Percentiles rank a stretch among this genome's conserved stretches.
Conservation (phyloP, 2,888 invertebrate genomes). For the Liopterus haemorrhoidalis region DNA sequence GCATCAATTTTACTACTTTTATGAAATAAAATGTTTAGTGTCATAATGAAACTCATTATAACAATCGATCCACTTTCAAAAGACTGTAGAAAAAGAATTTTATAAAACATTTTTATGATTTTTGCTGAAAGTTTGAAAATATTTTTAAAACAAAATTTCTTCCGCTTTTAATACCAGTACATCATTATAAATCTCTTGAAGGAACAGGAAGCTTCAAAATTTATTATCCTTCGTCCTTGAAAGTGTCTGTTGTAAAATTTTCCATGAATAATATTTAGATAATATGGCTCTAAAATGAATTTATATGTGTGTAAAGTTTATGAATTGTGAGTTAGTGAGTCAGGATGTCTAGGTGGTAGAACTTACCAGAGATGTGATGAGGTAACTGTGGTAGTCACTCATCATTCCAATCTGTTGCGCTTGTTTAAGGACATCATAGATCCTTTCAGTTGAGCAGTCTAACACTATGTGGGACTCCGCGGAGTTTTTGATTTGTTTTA, state of each 20-base stretch:
- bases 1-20: no score
- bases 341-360: conserved; percentile 19
- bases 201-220: not conserved
- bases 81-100: no score
- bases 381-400: conserved; percentile 91
- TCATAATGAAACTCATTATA: no score
- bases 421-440: conserved; percentile 81
- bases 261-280: conserved; percentile 1
- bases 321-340: conserved; percentile 5
- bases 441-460: conserved; percentile 81
- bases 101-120: no score
- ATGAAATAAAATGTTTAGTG: no score
- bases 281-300: not conserved
- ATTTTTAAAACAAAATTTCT: no score
- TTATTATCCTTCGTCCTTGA: not conserved
- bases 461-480: conserved; percentile 87
- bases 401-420: conserved; percentile 96
- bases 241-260: not conserved
- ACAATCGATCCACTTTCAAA: no score
- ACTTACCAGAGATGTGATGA: conserved; percentile 83
- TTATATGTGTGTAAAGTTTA: no score
- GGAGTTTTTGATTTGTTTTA: conserved; percentile 89
- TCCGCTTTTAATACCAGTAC: no score
- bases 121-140: no score
- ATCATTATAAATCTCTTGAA: not conserved